Conservation (phyloP, 64 coral and sea anemone genomes). For the Orbicella faveolata region DNA sequence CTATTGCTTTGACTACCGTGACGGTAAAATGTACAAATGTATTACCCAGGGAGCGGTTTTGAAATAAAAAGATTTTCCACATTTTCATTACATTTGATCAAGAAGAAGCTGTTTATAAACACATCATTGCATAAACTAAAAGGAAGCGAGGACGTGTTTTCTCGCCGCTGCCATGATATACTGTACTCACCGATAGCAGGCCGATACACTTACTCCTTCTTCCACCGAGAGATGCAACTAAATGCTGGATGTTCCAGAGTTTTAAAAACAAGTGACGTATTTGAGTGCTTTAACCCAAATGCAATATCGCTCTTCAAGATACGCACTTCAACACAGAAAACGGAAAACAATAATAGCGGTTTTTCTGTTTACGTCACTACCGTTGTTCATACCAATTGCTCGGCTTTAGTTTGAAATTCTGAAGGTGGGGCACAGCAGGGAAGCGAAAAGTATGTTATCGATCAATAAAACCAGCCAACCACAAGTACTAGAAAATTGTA, state of each 20-base stretch:
- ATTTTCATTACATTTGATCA: neutral
- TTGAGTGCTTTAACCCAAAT: neutral
- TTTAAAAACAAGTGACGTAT: neutral
- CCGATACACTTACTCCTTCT: neutral
- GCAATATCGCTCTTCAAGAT: neutral
- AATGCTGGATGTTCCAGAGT: neutral
- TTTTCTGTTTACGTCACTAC: neutral
- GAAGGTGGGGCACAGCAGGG: neutral
- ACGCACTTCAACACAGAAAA: neutral
- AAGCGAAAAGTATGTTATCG: neutral
- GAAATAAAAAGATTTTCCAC: neutral
- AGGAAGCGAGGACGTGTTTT: neutral
- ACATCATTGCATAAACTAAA: neutral
- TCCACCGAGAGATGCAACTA: neutral
- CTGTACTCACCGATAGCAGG: neutral
- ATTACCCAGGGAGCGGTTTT: neutral
- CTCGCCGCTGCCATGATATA: too few species aligned
- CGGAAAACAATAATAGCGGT: neutral
- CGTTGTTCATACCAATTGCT: neutral
- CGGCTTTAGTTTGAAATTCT: neutral
- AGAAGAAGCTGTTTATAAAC: neutral
- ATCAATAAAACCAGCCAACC: constrained; percentile 11
- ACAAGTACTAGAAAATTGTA: neutral
- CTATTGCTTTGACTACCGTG: too few species aligned
- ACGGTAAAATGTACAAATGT: neutral